Percentiles rank a stretch among this genome's conserved stretches.
Conservation (phyloP, 2,888 invertebrate species). For the Acronicta leporina region DNA sequence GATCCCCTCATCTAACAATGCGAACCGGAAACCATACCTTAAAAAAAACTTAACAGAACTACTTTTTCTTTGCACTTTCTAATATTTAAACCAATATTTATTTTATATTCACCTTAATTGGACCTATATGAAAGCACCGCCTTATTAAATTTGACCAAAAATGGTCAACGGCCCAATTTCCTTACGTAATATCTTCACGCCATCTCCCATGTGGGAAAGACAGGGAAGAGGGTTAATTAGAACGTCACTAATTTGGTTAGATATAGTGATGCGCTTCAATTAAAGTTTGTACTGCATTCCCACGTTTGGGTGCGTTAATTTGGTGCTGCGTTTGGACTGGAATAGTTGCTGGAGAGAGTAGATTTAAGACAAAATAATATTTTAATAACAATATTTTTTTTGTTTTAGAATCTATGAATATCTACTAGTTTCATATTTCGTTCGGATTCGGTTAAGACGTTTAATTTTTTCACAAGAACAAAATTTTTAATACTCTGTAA, state of each 20-base stretch:
- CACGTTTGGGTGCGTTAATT: slow-evolving; percentile 40
- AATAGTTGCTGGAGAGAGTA: slow-evolving; percentile 19
- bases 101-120: slow-evolving; percentile 37
- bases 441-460: too few relatives aligned
- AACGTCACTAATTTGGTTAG: slow-evolving; percentile 41
- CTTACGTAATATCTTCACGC: slow-evolving; percentile 35
- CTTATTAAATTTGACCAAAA: slow-evolving; percentile 36
- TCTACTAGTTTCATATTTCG: too few relatives aligned
- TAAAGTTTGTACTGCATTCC: slow-evolving; percentile 38
- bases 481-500: too few relatives aligned
- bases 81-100: slow-evolving; percentile 46
- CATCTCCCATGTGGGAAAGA: slow-evolving; percentile 9
- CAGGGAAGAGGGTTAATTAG: slow-evolving; percentile 40
- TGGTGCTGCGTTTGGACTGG: slow-evolving; percentile 34
- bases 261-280: slow-evolving; percentile 39
- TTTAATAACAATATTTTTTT: too few relatives aligned
- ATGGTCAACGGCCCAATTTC: slow-evolving; percentile 35
- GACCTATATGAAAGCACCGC: slow-evolving; percentile 27
- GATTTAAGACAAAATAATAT: too few relatives aligned
- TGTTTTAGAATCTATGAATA: too few relatives aligned
- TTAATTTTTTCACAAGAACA: too few relatives aligned
- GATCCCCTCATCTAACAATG: background rate
- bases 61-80: slow-evolving; percentile 43
- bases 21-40: slow-evolving; percentile 30
- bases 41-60: slow-evolving; percentile 5